Base-by-base conservation (phyloP, 2,888 invertebrate genomes). In the Drosophila parthenogenetica region DNA sequence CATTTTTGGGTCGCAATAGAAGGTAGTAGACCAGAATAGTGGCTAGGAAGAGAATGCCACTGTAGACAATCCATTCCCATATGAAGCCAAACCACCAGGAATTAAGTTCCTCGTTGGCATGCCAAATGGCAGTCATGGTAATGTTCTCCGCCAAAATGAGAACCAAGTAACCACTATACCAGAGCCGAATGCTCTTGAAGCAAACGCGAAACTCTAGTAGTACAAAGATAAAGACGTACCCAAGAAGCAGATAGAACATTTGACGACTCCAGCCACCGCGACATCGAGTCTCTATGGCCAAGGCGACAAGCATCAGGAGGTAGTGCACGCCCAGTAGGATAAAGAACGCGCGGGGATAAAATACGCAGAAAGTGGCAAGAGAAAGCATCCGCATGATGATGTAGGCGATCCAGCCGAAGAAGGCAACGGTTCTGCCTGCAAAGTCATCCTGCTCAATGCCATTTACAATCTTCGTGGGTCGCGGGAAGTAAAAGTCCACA, bases 141-240 rank as follows among this genome's bases (percentile, higher is more conserved):
- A 95, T 92, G 82, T 95, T 96, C 92, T 97, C 95, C 29, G 93
- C 77, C 66, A 95, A 94, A 48, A 95, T 94, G 48, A 96, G 92
- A 55, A 94, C 90, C 84, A 95, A 94, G 93, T 95, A 97, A 54
- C 94, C 93, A 72, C 94, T 92, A 81, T 96, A 95, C 94, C 96
- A 95, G 58, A 94, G 93, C 4, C 95, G 94, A 17, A 95, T 94
- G 85, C 95, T 95, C 75, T 94, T 95, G 90, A 96, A 96, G 90
- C 95, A 95, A 60, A 96, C 94, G 90, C 96, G 95, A 83, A 96
- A 96, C 92, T 97, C 97, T 88, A 97, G 94, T 46, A 96, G 93
- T 85, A 95, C 95, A 90, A 96, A 95, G 59, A 96, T 93, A 87
- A 95, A 96, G 70, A 96, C 93, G 77, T 96, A 94, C 13, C 95